Evolutionary conservation across 1,140 invertebrate species (phyloP), one percentile per base, ranked within the genome.

Genomic region (Limonius californicus): DNA sequence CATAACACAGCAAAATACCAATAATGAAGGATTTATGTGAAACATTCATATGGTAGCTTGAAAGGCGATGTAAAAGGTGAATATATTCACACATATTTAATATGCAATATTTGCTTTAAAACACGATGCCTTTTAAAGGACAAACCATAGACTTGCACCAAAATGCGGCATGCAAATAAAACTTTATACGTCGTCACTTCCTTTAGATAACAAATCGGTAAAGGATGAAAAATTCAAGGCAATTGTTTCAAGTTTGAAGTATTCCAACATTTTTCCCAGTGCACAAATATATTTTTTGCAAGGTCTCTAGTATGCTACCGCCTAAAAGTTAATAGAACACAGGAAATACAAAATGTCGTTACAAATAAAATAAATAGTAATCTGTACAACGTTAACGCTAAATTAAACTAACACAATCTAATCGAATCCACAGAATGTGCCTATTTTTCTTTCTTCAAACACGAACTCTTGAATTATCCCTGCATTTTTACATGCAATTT

Each of bases 1-100:
- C 45, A 50, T 50, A 50, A 50, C 45, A 50, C 45, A 50, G 45
- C 35, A 50, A 50, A 45, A 12, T 50, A 18, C 45, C 20, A 50
- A 50, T 16, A 50, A 50, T 50, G 45, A 50, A 45, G 9, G 23
- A 27, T 27, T 45, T 45, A 18, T 45, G 14, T 18, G 42, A 45
- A 45, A 45, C 42, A 45, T 45, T 45, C 23, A 27, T 45, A 45
- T 18, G 42, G n/a, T 18, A 45, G 42, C 42, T 45, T 15, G 4
- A 18, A 45, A 45, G 16, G 42, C 42, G 42, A 18, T 45, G 42
- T 45, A 45, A 45, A 45, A 45, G 14, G 42, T 45, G 42, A 45
- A 45, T 18, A 35, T 35, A 27, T 27, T 27, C 23, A 27, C 23
- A 27, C 23, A 27, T 27, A 27, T 45, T 45, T 3, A 18, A 45